A percentile compares a stretch with the other conserved stretches of the same genome.
phyloP scores from a whole-genome alignment of 2,888 invertebrate genomes.

The Mesorhabditis belari region DNA sequence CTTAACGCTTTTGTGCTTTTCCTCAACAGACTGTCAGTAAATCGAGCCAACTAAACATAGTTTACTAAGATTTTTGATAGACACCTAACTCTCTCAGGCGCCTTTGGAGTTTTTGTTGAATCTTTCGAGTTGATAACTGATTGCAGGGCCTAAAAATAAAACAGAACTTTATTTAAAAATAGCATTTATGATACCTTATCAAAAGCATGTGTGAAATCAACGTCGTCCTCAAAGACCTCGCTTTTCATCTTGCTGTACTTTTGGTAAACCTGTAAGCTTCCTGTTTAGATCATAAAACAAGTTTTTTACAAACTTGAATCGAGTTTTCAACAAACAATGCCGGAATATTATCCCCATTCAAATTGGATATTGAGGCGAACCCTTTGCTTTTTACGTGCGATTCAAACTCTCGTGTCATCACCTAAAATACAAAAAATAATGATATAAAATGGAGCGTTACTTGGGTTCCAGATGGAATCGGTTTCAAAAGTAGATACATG shows the following conservation, averaged over 20 bases:
- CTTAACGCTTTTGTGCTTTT: constrained; percentile 74
- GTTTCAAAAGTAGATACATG: constrained; percentile 80
- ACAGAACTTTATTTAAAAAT: too few relatives aligned
- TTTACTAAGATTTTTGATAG: neutral
- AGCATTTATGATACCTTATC: too few relatives aligned
- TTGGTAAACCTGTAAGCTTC: constrained; percentile 64
- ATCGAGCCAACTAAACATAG: constrained; percentile 66
- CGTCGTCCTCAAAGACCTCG: constrained; percentile 82
- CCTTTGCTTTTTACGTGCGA: constrained; percentile 70
- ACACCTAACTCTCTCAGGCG: constrained; percentile 32
- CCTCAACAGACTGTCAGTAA: constrained; percentile 78
- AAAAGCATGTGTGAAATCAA: constrained; percentile 81
- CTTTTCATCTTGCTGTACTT: constrained; percentile 81
- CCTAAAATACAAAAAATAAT: too few relatives aligned
- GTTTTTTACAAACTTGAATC: constrained; percentile 58
- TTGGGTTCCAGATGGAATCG: constrained; percentile 70
- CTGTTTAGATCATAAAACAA: neutral
- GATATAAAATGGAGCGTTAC: too few relatives aligned
- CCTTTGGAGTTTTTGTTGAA: constrained; percentile 22
- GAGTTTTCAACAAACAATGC: constrained; percentile 83
- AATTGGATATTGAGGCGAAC: constrained; percentile 61
- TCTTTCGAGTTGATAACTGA: constrained; percentile 45
- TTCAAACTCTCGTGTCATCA: constrained; percentile 64
- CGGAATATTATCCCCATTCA: constrained; percentile 23
- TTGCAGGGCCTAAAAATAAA: constrained; percentile 28